phyloP scores from a whole-genome alignment of 2,113 vertebrate genomes.

The Notarius quadriscutis region DNA sequence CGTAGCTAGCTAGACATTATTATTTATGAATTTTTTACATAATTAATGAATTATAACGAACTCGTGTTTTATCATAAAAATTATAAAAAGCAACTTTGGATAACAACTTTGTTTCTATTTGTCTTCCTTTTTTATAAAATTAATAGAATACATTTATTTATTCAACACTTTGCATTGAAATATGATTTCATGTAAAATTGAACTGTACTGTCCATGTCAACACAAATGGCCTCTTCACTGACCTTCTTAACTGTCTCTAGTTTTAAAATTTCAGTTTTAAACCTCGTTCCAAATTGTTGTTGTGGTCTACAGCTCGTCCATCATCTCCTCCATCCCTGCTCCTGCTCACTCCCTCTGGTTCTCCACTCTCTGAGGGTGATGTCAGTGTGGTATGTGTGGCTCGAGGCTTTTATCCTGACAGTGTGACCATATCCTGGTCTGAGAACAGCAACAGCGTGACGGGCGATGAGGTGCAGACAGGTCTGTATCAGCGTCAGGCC shows the following conservation, averaged over 20 bases:
- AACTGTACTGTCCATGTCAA: not conserved
- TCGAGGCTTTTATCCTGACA: not conserved
- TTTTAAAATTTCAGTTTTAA: not conserved
- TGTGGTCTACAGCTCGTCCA: not conserved
- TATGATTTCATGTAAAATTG: not conserved
- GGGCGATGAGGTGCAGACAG: not conserved
- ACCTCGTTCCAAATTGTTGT: not conserved
- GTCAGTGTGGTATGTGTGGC: slow-evolving; percentile 62
- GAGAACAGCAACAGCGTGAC: accelerated
- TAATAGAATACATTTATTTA: not conserved
- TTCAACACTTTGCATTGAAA: not conserved
- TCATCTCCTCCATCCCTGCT: slow-evolving; percentile 48
- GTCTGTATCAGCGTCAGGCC: slow-evolving; percentile 10
- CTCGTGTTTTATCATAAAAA: not conserved
- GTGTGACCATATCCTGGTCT: not conserved
- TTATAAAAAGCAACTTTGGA: not conserved
- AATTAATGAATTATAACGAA: not conserved
- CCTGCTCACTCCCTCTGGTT: not conserved
- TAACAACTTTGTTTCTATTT: not conserved
- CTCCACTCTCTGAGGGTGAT: accelerated
- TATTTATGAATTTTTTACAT: not conserved
- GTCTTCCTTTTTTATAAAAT: not conserved
- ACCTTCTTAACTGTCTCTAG: not conserved
- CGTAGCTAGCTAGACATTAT: not conserved
- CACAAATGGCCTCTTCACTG: not conserved